Percentiles rank a stretch among this genome's conserved stretches.
Conservation (phyloP, 2,797 vertebrate genomes). For the Danionella dracula region DNA sequence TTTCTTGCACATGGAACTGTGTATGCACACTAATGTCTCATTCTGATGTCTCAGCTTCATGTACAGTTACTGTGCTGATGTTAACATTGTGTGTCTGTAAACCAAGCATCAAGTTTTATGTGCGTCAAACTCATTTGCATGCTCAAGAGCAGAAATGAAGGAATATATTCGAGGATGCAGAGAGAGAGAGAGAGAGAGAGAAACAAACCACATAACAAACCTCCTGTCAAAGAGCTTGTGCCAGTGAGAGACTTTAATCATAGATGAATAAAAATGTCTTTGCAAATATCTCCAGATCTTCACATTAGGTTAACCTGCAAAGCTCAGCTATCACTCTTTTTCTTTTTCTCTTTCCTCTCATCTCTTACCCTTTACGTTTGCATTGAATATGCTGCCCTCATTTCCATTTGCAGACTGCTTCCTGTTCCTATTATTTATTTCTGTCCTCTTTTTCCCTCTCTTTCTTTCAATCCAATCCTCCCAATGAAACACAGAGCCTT, state of each 20-base stretch:
- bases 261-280: constrained; percentile 81
- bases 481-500: constrained; percentile 10
- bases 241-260: constrained; percentile 62
- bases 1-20: neutral
- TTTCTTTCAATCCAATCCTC: neutral
- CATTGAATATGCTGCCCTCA: constrained; percentile 51
- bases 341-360: neutral
- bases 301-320: constrained; percentile 76
- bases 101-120: constrained; percentile 12
- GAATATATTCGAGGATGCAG: constrained; percentile 31
- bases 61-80: constrained; percentile 1
- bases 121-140: constrained; percentile 59
- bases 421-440: constrained; percentile 56
- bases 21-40: constrained; percentile 2
- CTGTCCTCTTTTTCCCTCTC: constrained; percentile 65
- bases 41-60: neutral
- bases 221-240: constrained; percentile 60
- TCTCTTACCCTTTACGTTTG: constrained; percentile 28
- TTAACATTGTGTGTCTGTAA: constrained; percentile 7
- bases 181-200: constrained; percentile 10
- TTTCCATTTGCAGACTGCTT: constrained; percentile 34
- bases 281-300: constrained; percentile 76
- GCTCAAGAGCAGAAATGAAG: constrained; percentile 51
- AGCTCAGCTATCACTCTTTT: constrained; percentile 56
- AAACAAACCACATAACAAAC: constrained; percentile 65